Base-by-base conservation (phyloP, 2,797 vertebrate genomes). In the Harpagifer antarcticus region DNA sequence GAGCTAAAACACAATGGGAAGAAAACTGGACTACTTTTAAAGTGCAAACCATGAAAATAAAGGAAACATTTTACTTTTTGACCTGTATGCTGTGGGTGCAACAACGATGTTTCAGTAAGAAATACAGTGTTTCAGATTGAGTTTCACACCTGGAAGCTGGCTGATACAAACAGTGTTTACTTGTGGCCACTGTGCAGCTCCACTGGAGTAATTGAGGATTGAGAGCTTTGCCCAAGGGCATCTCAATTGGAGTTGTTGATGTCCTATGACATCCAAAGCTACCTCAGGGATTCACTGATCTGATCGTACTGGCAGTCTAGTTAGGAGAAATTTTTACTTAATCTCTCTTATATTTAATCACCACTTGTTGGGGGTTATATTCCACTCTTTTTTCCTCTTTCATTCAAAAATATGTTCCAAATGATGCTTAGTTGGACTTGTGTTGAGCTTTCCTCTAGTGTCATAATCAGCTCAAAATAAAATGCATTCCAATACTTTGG, bases 201-300 rank as follows among this genome's bases (percentile, higher is more conserved):
- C 72, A 68, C 49, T 27, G 37, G 78, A 80, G 82, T 83, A 89
- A 81, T 85, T 82, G 74, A 76, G 75, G 83, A 78, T 52, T 78
- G 75, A 88, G 68, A 81, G 81, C 78, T 84, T 86, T 82, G 78
- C 88, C 85, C 72, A 80, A 27, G 78, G 85, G 80, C 62, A 60
- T 76, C 74, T 84, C 72, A 68, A 63, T 74, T 74, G 76, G 63
- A 73, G 78, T 14, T 76, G 76, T 72, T 86, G 89, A 86, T 82
- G 63, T 74, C 60, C 66, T 66, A 52, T 61, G 73, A 84, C 48
- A 74, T 63, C 42, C 20, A 43, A 44, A 54, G 31, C 64, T 44
- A 60, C 74, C 75, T 68, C 44, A 27, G 68, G 45, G 73, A 76
- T 79, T 75, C 47, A 66, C 10, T 74, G 55, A 57, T 79, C 64